These are phyloP conservation scores for Hydrochoerus hydrochaeris DNA, from an alignment of 2,113 vertebrate genomes.

Conservation along the genomic window DNA sequence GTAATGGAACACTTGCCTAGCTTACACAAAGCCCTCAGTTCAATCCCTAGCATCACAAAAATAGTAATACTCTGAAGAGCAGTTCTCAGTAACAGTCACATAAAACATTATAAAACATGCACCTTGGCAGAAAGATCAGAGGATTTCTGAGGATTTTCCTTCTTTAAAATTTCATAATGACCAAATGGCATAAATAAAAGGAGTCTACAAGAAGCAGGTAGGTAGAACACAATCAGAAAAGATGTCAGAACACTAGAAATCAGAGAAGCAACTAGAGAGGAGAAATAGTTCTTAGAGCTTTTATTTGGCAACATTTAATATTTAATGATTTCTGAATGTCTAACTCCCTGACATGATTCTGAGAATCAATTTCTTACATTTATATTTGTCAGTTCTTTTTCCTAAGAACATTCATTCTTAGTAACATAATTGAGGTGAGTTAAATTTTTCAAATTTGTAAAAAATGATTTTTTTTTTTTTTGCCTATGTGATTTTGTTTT, in stretches of 20 bases:
- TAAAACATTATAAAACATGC: neutral
- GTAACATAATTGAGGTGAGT: constrained; percentile 26
- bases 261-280: neutral
- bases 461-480: constrained; percentile 37
- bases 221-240: neutral
- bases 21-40: neutral
- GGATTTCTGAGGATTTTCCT: constrained; percentile 8
- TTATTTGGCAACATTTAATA: constrained; percentile 12
- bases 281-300: neutral
- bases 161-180: constrained; percentile 29
- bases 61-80: neutral
- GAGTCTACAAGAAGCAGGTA: neutral
- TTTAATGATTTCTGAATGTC: constrained; percentile 45
- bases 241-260: neutral
- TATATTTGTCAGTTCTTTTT: constrained; percentile 11
- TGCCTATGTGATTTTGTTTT: constrained; percentile 45
- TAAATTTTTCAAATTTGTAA: constrained; percentile 39
- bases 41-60: neutral
- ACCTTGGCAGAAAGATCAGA: neutral
- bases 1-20: neutral
- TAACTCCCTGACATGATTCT: neutral
- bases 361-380: constrained; percentile 31
- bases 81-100: neutral
- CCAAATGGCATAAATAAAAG: neutral
- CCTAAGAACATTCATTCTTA: constrained; percentile 49